These are phyloP conservation scores for Drosophila carrolli DNA, from an alignment of 1,140 invertebrate species.

Conservation along the genomic window DNA sequence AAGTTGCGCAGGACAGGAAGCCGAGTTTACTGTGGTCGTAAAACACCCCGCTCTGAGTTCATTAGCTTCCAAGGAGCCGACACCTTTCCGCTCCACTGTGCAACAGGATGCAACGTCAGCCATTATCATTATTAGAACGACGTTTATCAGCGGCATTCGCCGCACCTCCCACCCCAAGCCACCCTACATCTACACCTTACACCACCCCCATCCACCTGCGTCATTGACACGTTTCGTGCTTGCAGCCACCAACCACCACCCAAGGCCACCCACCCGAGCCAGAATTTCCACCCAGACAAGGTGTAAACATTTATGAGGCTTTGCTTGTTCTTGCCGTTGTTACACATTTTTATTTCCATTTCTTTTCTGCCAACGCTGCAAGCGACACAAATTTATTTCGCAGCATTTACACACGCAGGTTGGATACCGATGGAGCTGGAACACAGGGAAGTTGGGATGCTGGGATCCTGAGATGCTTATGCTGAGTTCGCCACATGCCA, in stretches of 20 bases:
- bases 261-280: slow-evolving; percentile 11
- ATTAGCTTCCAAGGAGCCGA: slow-evolving; percentile 24
- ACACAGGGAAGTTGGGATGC: not conserved
- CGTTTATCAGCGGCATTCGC: slow-evolving; percentile 56
- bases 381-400: slow-evolving; percentile 80
- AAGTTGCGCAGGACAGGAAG: slow-evolving; percentile 2
- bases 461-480: slow-evolving; percentile 24
- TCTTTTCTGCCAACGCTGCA: slow-evolving; percentile 59
- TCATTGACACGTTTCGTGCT: slow-evolving; percentile 75
- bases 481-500: slow-evolving; percentile 66
- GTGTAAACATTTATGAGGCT: slow-evolving; percentile 79
- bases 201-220: slow-evolving; percentile 17
- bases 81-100: slow-evolving; percentile 56
- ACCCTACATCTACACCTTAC: not conserved
- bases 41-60: slow-evolving; percentile 20
- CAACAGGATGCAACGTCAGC: slow-evolving; percentile 53
- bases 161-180: not conserved
- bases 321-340: slow-evolving; percentile 46
- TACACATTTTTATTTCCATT: slow-evolving; percentile 48
- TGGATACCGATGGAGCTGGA: slow-evolving; percentile 18
- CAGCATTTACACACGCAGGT: slow-evolving; percentile 69
- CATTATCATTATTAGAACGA: slow-evolving; percentile 74
- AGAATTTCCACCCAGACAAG: slow-evolving; percentile 55
- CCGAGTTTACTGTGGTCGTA: slow-evolving; percentile 4
- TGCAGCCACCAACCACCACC: slow-evolving; percentile 11